Evolutionary conservation across 1,140 invertebrate species (phyloP).

Genomic region (Marisa cornuarietis): DNA sequence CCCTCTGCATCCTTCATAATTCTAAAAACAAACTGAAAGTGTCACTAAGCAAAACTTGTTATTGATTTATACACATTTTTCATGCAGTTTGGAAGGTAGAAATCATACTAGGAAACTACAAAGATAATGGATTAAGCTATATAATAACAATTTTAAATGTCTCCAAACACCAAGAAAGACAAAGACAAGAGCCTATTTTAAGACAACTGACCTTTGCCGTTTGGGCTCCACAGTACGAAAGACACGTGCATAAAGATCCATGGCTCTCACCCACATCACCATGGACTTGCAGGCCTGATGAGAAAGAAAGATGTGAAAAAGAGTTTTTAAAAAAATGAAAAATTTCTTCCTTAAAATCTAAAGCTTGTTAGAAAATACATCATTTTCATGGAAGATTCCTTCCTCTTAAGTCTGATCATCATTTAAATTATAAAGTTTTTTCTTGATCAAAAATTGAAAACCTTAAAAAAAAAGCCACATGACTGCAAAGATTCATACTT

Average conservation of each 20-base stretch:
- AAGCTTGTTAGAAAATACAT: too few species aligned
- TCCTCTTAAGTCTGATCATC: not conserved
- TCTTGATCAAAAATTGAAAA: not conserved
- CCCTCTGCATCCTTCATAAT: too few species aligned
- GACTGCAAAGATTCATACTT: conserved; percentile 34
- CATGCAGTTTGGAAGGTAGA: too few species aligned
- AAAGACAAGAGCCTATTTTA: conserved; percentile 67
- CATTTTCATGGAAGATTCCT: too few species aligned
- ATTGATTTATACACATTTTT: too few species aligned
- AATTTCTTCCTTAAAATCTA: too few species aligned
- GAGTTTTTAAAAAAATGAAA: not conserved
- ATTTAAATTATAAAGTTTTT: not conserved
- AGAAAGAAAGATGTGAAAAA: too few species aligned
- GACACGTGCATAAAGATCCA: conserved; percentile 64
- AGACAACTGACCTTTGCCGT: conserved; percentile 73
- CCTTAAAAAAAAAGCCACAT: not conserved
- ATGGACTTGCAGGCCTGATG: conserved; percentile 64
- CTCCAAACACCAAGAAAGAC: not conserved
- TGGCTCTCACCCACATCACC: conserved; percentile 67
- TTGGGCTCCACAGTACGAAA: conserved; percentile 73
- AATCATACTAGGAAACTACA: too few species aligned
- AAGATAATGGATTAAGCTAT: too few species aligned
- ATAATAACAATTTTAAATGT: not conserved
- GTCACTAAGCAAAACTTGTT: too few species aligned
- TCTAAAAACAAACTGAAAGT: too few species aligned